Evolutionary conservation across 2,113 vertebrate species (phyloP), one percentile per base, ranked within the genome.

Genomic region (Periophthalmus modestus): DNA sequence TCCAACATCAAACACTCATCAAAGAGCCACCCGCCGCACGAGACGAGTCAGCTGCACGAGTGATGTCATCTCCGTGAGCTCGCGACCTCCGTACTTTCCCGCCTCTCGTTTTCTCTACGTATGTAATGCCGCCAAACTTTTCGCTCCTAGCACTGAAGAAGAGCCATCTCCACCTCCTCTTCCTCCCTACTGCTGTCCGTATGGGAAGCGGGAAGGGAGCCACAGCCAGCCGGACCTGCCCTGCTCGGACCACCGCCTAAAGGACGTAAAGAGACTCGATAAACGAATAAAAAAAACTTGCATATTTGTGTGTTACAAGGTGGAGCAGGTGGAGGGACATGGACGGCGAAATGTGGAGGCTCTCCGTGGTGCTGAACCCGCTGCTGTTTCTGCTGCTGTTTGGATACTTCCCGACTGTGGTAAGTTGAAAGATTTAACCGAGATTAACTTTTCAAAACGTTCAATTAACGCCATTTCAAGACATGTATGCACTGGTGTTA

Each of bases 401-500:
- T 73, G 95, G 93, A 82, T 94, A 93, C 87, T 94, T 95, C 57
- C 95, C 95, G 69, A 94, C 96, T 55, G 94, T 92, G 95, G 96
- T 98, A 95, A 85, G 95, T 93, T 79, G 0, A 34, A 19, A 10
- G 1, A 10, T 55, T 55, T 55, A 21, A n/a, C 18, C 62, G 9
- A 43, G 1, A 65, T n/a, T 19, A 65, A 65, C 62, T 65, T 65
- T 39, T 36, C 62, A 21, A n/a, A 9, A 4, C 7, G 15, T 36
- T 10, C 6, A 36, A 4, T 63, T 19, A 18, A n/a, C 28, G 28
- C 33, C 10, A 19, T 19, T 36, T 19, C 2, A 36, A 0, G 33
- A 63, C 28, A 36, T 4, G 23, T 13, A 7, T 34, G 48, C 6
- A 52, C 21, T 18, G 52, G 11, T 12, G 18, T 11, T 19, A 15